Evolutionary conservation across 30 jellyfish, hydroid and myxozoan species (phyloP), one percentile per base, ranked within the genome.

Genomic region (Hydra vulgaris): DNA sequence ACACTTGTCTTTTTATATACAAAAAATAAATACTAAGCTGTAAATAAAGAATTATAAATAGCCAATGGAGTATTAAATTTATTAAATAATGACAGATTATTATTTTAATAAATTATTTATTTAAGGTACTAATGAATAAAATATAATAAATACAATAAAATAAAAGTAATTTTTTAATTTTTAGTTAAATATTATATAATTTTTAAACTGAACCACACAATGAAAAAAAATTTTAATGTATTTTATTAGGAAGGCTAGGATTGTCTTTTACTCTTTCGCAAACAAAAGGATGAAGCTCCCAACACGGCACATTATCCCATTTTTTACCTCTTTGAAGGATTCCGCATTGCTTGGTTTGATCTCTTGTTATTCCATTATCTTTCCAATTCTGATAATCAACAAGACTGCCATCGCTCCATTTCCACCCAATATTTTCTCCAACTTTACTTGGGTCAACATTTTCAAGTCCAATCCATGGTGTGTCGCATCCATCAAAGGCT

Each of bases 281-380:
- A 18, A 73, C 66, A 26, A 73, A 73, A 12, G 81, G 81, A 8
- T 21, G 81, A 7, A 73, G 61, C 66, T 73, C 81, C 81, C 81
- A 73, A 19, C 81, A 73, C 7, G 25, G 81, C 4, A 26, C 66
- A 26, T 73, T 73, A 17, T 21, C 81, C 81, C 81, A 73, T 73
- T 20, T 21, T 20, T 18, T n/a, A 21, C 81, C 81, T 21, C 81
- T 23, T 21, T 21, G 67, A 5, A 73, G 17, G 7, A 21, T 20
- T 20, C 81, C 81, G 40, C 81, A 73, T 73, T 73, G 81, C 61
- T 25, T 73, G 7, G 81, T 73, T 20, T 73, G 54, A 73, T 73
- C 81, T 19, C 40, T 73, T 4, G 81, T 73, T 19, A 26, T 23
- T 20, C 67, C 66, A 1, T 15, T 18, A 27, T 26, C 40, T 27